Percentiles rank a stretch among this genome's conserved stretches.
Conservation (phyloP, 2,113 vertebrate genomes). For the Chloropsis hardwickii region DNA sequence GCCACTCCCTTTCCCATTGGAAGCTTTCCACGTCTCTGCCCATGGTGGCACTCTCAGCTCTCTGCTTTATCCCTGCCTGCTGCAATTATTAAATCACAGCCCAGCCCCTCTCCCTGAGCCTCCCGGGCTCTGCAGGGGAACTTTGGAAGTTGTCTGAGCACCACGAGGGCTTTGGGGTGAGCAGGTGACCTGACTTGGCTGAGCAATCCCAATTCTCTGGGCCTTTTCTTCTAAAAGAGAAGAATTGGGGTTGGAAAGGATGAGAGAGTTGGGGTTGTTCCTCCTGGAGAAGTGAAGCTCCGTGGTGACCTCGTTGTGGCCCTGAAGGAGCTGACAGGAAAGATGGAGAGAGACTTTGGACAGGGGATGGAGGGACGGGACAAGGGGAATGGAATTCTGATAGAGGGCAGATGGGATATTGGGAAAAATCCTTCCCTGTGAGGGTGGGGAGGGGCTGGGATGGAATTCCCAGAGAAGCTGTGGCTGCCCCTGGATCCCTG, state of each 20-base stretch:
- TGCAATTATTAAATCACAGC: not conserved
- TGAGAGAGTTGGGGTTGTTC: not conserved
- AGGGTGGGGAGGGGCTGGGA: not conserved
- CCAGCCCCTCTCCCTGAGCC: not conserved
- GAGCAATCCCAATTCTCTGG: not conserved
- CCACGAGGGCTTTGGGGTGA: not conserved
- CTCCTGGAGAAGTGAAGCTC: not conserved
- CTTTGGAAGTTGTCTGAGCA: not conserved
- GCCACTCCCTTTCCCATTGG: not conserved
- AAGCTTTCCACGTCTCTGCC: not conserved
- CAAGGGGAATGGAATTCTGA: rapidly evolving
- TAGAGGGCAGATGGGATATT: rapidly evolving
- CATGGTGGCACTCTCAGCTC: not conserved
- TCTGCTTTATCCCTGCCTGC: not conserved
- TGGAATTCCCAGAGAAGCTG: not conserved
- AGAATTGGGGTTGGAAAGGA: not conserved
- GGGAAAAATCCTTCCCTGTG: not conserved
- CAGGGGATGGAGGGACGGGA: not conserved
- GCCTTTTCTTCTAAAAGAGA: not conserved
- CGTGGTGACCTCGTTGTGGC: rapidly evolving
- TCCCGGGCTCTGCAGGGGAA: not conserved
- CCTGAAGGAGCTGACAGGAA: not conserved
- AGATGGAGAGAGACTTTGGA: not conserved
- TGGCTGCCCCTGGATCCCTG: not conserved
- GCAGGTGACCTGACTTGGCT: not conserved